Evolutionary conservation across 2,113 vertebrate genomes (phyloP), one percentile per base, ranked within the genome.

Genomic region (Bujurquina vittata): DNA sequence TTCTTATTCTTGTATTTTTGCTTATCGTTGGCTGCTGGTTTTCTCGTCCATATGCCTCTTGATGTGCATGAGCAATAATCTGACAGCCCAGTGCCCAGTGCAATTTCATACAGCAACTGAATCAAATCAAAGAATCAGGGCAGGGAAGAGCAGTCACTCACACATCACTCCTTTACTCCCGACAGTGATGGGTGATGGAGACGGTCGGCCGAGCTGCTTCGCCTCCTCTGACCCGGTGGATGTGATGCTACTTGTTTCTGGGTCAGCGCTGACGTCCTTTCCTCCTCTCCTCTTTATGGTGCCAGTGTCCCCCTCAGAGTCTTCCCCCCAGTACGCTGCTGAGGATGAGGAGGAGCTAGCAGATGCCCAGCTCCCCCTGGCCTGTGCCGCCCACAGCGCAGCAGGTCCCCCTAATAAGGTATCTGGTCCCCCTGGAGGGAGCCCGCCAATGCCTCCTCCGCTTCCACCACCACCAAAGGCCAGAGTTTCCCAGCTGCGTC

Each of bases 211-310:
- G 33, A 95, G 95, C 56, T 96, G 96, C 83, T 97, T 98, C 62
- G 96, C 93, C 84, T 99, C 98, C 86, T 99, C 98, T 5, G 96
- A 94, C 78, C 97, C 95, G 6, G 96, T 95, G 58, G 97, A 95
- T 1, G 97, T 93, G 92, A 98, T 87, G 93, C 96, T 97, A 87
- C 96, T 96, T 49, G 97, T 97, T 78, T 99, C 98, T 1, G 97
- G 95, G 88, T 99, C 98, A 0, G 91, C 88, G 1, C 95, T 96
- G 58, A 99, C 97, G 46, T 99, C 98, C 88, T 99, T 99, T 58
- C 98, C 98, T 40, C 98, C 98, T 84, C 98, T 94, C 77, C 98
- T 95, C 93, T 99, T 99, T 88, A 99, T 99, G 73, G 98, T 99
- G 81, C 98, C 98, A 0, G 98, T 99, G 83, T 99, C 98, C 0